Evolutionary conservation across 2,113 vertebrate genomes (phyloP).

Genomic region (Zosterops japonicus): DNA sequence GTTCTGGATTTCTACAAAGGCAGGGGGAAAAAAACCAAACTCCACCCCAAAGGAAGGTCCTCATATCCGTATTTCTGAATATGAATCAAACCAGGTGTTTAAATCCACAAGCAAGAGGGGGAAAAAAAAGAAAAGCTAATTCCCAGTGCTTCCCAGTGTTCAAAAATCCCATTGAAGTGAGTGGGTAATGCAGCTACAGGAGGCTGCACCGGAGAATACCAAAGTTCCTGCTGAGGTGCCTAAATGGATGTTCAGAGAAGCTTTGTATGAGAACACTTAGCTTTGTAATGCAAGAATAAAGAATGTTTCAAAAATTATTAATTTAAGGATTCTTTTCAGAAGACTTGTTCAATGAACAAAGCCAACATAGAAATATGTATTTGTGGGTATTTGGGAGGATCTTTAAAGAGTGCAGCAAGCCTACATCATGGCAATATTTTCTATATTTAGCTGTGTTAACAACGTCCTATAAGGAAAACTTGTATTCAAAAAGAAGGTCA

Average conservation of each 20-base stretch:
- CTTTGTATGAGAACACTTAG: not conserved
- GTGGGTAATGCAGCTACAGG: not conserved
- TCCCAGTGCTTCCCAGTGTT: not conserved
- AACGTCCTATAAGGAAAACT: not conserved
- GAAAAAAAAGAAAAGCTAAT: not conserved
- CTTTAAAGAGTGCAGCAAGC: not conserved
- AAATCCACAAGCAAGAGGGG: not conserved
- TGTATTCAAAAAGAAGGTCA: not conserved
- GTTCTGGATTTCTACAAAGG: not conserved
- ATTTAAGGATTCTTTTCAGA: not conserved
- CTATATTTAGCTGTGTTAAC: not conserved
- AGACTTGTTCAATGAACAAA: not conserved
- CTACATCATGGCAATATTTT: not conserved
- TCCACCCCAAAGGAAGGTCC: no score
- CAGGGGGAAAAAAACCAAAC: accelerated
- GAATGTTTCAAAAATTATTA: not conserved
- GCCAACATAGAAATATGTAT: not conserved
- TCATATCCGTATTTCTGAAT: accelerated
- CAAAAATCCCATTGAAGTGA: not conserved
- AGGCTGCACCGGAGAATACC: not conserved
- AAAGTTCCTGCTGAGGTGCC: not conserved
- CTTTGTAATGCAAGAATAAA: not conserved
- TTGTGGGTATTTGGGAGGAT: not conserved
- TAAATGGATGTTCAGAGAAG: not conserved
- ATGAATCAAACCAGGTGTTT: not conserved